phyloP scores from a whole-genome alignment of 2,113 vertebrate species.

The Paramormyrops kingsleyae region DNA sequence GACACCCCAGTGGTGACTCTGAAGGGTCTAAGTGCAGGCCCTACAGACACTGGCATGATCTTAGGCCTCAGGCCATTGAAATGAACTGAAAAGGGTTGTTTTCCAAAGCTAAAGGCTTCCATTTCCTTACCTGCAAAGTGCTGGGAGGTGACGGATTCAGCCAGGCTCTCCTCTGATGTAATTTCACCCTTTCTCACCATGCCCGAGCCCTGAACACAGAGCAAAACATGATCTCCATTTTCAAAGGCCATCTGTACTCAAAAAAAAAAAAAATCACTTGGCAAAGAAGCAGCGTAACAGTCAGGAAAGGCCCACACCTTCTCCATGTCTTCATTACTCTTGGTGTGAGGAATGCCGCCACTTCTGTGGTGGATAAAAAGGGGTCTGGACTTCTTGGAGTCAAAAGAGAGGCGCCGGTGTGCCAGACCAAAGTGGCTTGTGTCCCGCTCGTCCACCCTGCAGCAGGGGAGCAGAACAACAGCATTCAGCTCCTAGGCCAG shows the following conservation, averaged over 20 bases:
- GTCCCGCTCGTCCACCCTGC: slow-evolving; percentile 87
- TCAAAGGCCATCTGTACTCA: not conserved
- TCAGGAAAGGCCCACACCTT: slow-evolving; percentile 42
- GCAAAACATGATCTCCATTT: not conserved
- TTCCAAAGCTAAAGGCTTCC: slow-evolving; percentile 35
- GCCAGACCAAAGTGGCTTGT: slow-evolving; percentile 62
- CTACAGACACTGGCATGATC: not conserved
- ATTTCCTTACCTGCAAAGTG: slow-evolving; percentile 56
- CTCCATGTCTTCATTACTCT: slow-evolving; percentile 61
- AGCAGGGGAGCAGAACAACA: not conserved
- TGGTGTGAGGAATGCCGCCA: slow-evolving; percentile 63
- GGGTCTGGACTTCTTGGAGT: slow-evolving; percentile 73
- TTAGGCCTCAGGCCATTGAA: not conserved
- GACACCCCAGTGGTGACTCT: not conserved
- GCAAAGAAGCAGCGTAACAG: not conserved
- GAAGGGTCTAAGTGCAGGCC: not conserved
- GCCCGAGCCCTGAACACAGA: slow-evolving; percentile 29
- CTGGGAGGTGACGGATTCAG: slow-evolving; percentile 48
- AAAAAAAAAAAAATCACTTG: not conserved
- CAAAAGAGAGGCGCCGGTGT: slow-evolving; percentile 71
- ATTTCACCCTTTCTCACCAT: slow-evolving; percentile 51
- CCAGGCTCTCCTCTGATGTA: slow-evolving; percentile 53
- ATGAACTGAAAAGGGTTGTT: slow-evolving; percentile 48
- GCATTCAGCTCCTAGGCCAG: not conserved
- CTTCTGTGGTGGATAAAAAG: slow-evolving; percentile 67